phyloP scores from a whole-genome alignment of 2,113 vertebrate species.

The Dascyllus trimaculatus region DNA sequence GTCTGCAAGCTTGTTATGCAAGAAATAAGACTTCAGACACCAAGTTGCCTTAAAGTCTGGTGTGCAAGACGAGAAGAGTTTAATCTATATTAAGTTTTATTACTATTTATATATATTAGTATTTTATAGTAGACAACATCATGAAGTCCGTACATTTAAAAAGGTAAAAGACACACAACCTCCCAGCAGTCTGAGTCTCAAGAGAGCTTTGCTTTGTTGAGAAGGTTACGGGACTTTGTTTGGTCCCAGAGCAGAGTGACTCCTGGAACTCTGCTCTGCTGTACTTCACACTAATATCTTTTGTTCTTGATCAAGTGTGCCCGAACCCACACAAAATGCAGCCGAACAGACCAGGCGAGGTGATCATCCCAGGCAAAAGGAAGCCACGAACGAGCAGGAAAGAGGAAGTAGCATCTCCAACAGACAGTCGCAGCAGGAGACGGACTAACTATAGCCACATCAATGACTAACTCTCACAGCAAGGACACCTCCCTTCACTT shows the following conservation, averaged over 20 bases:
- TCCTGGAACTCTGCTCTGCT: constrained; percentile 24
- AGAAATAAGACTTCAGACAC: background rate
- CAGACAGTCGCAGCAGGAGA: constrained; percentile 84
- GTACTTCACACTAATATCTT: constrained; percentile 43
- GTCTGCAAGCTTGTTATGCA: constrained; percentile 4
- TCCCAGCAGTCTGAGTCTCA: constrained; percentile 8
- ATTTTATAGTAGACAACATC: background rate
- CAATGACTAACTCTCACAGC: constrained; percentile 86
- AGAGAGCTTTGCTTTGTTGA: constrained; percentile 30
- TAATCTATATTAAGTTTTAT: background rate
- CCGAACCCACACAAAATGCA: constrained; percentile 42
- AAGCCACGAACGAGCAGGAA: constrained; percentile 59
- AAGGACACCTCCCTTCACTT: constrained; percentile 86
- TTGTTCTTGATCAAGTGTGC: constrained; percentile 62
- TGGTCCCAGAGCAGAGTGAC: constrained; percentile 36
- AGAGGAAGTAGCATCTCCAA: constrained; percentile 76
- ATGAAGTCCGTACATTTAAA: constrained; percentile 7
- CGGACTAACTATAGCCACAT: constrained; percentile 87
- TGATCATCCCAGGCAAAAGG: constrained; percentile 51
- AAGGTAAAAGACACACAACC: constrained; percentile 13
- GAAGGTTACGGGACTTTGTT: constrained; percentile 43
- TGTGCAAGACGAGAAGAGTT: background rate
- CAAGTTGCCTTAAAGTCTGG: background rate
- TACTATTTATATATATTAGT: no score
- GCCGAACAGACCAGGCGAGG: constrained; percentile 43